Evolutionary conservation across 1,140 invertebrate species (phyloP), one percentile per base, ranked within the genome.

Genomic region (Drosophila repletoides): DNA sequence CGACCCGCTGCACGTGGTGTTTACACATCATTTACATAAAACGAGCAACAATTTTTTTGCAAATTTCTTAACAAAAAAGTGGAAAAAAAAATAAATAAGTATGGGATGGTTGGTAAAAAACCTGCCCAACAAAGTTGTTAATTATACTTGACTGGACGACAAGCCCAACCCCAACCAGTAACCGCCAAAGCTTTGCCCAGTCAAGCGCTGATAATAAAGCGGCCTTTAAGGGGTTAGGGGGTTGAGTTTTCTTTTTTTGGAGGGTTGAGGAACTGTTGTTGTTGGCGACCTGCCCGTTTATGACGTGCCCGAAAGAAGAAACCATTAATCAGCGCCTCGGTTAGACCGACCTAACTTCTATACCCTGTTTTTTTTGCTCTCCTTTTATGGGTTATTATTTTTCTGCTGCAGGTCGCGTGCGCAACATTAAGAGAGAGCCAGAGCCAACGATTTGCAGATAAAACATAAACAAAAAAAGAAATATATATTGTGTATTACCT

Each of bases 21-120:
- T 84, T 84, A 86, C 80, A 84, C 80, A 84, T 86, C 81, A 86
- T 84, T 84, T 84, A 84, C 80, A 84, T 84, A 72, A 86, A 84
- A 69, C 80, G 80, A 61, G 75, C 60, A 51, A 74, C 71, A 79
- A 52, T 36, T 40, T 68, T 72, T 64, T 59, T 72, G 64, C 63
- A 59, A 56, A 75, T 72, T 80, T 81, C 76, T 80, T 80, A 51
- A 61, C 49, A 72, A 51, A 65, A 72, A 56, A 17, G 7, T 5
- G 1, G 4, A 34, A 5, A 12, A 1, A 9, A 43, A 15, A 40
- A 7, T 1, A 6, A 10, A 7, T 12, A 29, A 34, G 46, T 34
- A n/a, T 19, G 19, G 12, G 19, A 17, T 15, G 26, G 28, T 15
- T 51, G 38, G 60, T 34, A 58, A 56, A n/a, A 77, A 77, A 45